A percentile compares a stretch with the other conserved stretches of the same genome.
These are phyloP conservation scores for Epirrhoe tristata DNA, from an alignment of 2,888 invertebrate species.

Conservation along the genomic window DNA sequence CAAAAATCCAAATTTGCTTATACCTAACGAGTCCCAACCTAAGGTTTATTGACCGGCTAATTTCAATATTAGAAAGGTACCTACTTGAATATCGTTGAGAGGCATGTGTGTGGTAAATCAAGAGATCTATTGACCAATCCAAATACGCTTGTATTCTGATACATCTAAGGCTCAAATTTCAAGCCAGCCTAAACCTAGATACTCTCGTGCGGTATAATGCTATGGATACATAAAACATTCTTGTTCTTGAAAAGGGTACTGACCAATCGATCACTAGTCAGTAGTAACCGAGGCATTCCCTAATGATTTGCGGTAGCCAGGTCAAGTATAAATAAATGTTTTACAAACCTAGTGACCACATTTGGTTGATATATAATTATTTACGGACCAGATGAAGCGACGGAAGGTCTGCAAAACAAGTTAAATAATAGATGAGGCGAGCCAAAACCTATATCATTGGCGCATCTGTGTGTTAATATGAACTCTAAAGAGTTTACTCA, in stretches of 20 bases:
- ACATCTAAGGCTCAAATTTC: background rate
- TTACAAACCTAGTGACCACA: background rate
- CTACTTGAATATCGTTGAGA: background rate
- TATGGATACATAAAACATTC: background rate
- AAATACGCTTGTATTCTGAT: background rate
- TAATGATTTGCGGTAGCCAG: slow-evolving; percentile 11
- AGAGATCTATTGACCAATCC: background rate
- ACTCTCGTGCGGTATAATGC: background rate
- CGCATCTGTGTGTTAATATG: no score
- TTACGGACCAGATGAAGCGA: background rate
- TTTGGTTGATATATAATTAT: background rate
- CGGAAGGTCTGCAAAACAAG: no score
- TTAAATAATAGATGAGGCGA: no score
- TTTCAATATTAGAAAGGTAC: background rate
- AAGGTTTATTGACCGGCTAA: background rate
- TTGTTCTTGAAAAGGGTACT: slow-evolving; percentile 9
- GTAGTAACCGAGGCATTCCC: slow-evolving; percentile 11
- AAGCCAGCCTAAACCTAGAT: background rate
- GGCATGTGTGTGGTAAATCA: background rate
- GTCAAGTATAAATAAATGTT: slow-evolving; percentile 6
- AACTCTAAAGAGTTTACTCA: no score
- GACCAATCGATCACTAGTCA: slow-evolving; percentile 17
- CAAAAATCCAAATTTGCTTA: background rate
- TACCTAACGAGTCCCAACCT: no score
- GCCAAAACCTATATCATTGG: no score